phyloP scores from a whole-genome alignment of 2,113 vertebrate species.

The Brevimyrus niger region DNA sequence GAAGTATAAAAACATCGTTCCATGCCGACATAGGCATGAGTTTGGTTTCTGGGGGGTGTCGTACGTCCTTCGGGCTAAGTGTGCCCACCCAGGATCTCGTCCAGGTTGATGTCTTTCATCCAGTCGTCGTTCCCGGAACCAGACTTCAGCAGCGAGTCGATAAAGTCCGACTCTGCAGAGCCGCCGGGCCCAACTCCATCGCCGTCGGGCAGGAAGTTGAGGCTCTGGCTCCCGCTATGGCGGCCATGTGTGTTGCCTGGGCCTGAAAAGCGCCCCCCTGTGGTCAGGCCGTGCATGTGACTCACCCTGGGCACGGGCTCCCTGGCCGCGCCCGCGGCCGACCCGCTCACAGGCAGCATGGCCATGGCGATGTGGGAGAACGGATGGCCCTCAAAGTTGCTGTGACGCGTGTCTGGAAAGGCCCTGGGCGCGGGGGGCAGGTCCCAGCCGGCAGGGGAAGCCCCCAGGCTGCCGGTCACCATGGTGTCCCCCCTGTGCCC shows the following conservation, averaged over 20 bases:
- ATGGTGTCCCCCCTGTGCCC: constrained; percentile 57
- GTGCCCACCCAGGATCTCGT: constrained; percentile 89
- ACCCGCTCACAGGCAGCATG: constrained; percentile 65
- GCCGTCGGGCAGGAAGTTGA: constrained; percentile 88
- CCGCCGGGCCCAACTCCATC: constrained; percentile 83
- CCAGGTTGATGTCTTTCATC: constrained; percentile 98
- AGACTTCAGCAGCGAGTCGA: constrained; percentile 91
- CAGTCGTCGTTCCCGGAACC: constrained; percentile 93
- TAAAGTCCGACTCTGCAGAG: constrained; percentile 90
- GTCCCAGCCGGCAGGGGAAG: constrained; percentile 64
- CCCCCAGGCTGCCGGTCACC: constrained; percentile 57
- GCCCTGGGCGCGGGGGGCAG: constrained; percentile 64
- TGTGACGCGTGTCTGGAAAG: constrained; percentile 56
- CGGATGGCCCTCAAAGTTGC: constrained; percentile 58
- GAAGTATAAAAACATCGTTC: background rate
- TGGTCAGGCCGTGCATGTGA: constrained; percentile 54
- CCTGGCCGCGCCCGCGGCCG: constrained; percentile 54
- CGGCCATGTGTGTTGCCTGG: constrained; percentile 73
- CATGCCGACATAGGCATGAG: background rate
- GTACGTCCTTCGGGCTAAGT: background rate
- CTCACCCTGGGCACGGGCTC: constrained; percentile 62
- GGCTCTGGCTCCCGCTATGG: constrained; percentile 65
- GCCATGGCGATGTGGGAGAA: constrained; percentile 71
- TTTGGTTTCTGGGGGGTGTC: background rate
- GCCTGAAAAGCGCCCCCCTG: constrained; percentile 49